phyloP scores from a whole-genome alignment of 2,797 vertebrate genomes.

The Characodon lateralis region DNA sequence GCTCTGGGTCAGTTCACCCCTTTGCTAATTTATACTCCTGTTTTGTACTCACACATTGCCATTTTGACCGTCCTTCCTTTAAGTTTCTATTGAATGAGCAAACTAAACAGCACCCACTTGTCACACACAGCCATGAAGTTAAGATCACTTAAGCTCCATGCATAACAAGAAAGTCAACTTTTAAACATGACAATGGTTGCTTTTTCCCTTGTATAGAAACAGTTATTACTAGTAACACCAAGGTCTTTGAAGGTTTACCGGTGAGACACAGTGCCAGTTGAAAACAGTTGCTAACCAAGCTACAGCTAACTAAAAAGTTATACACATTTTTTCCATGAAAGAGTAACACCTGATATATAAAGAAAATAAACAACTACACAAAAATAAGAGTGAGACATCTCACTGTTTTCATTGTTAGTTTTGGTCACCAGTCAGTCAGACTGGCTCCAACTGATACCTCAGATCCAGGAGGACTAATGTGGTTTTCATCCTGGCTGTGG shows the following conservation, averaged over 20 bases:
- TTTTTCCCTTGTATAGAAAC: neutral
- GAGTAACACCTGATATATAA: neutral
- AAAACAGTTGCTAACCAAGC: neutral
- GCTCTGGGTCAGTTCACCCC: neutral
- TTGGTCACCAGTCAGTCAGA: no score
- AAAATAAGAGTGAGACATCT: neutral
- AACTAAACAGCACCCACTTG: neutral
- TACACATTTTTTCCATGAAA: neutral
- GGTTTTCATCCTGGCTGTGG: no score
- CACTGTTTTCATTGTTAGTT: no score
- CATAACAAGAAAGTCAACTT: neutral
- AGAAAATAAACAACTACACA: no score
- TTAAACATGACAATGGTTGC: neutral
- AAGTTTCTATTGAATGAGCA: neutral
- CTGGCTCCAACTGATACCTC: no score
- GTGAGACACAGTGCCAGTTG: neutral
- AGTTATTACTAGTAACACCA: neutral
- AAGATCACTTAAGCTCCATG: neutral
- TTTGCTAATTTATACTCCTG: neutral
- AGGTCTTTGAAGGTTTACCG: neutral
- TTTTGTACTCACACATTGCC: neutral
- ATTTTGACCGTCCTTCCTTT: neutral
- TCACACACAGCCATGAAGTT: neutral
- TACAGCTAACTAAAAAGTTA: neutral
- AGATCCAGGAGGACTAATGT: no score